These are phyloP conservation scores for Stegostoma tigrinum DNA, from an alignment of 2,113 vertebrate species.

Conservation along the genomic window DNA sequence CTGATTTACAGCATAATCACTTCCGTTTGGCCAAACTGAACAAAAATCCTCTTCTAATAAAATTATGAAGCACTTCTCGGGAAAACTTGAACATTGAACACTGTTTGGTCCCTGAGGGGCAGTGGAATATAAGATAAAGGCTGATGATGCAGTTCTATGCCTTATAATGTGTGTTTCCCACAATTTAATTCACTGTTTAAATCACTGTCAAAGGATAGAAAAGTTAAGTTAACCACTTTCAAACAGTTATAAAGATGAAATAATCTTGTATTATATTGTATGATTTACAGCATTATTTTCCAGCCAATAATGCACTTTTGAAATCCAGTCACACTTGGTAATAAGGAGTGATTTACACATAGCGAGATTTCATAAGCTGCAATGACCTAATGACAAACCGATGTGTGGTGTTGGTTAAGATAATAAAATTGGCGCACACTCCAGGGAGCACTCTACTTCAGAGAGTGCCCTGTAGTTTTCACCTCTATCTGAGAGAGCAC, in stretches of 20 bases:
- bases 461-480: background rate
- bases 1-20: background rate
- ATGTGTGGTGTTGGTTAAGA: background rate
- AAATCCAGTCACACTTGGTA: background rate
- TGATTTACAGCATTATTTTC: background rate
- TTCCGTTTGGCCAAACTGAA: background rate
- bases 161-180: background rate
- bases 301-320: background rate
- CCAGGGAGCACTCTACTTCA: background rate
- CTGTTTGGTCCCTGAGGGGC: background rate
- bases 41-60: conserved; percentile 1
- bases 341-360: background rate
- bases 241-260: background rate
- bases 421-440: too few species aligned
- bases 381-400: background rate
- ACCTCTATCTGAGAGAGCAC: background rate
- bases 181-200: background rate
- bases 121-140: background rate
- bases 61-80: background rate
- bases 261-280: background rate
- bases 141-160: background rate
- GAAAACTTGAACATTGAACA: background rate
- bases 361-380: background rate
- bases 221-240: background rate
- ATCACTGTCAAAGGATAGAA: background rate